Percentiles rank a stretch among this genome's conserved stretches.
These are phyloP conservation scores for Rhagonycha lutea DNA, from an alignment of 2,888 invertebrate species.

Conservation along the genomic window DNA sequence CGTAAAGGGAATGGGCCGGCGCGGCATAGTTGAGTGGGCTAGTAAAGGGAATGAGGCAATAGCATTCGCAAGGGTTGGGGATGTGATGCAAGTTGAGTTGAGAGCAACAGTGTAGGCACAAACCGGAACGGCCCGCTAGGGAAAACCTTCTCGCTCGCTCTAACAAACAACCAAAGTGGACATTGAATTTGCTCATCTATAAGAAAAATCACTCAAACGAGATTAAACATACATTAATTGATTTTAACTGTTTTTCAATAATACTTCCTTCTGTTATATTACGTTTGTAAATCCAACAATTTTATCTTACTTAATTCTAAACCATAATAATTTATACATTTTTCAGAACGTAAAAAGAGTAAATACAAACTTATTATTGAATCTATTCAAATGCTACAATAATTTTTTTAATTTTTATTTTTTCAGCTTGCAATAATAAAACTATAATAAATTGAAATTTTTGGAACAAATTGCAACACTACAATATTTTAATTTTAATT, in stretches of 20 bases:
- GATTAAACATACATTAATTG: conserved; percentile 37
- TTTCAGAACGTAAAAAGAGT: neutral
- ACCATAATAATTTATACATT: neutral
- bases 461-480: no score
- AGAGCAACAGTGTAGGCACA: conserved; percentile 43
- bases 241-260: neutral
- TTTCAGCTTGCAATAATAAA: no score
- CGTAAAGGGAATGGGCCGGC: conserved; percentile 42
- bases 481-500: no score
- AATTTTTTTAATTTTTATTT: neutral
- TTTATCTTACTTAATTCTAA: neutral
- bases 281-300: neutral
- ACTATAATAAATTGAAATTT: no score
- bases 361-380: neutral
- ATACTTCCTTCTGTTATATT: neutral
- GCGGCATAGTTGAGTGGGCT: conserved; percentile 31
- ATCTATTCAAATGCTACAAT: neutral
- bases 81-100: conserved; percentile 32
- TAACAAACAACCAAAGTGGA: conserved; percentile 39
- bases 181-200: conserved; percentile 19
- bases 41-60: conserved; percentile 30
- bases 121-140: conserved; percentile 44
- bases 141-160: conserved; percentile 39
- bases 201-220: conserved; percentile 53
- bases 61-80: conserved; percentile 24